Evolutionary conservation across 2,797 vertebrate genomes (phyloP).

Genomic region (Parambassis ranga): DNA sequence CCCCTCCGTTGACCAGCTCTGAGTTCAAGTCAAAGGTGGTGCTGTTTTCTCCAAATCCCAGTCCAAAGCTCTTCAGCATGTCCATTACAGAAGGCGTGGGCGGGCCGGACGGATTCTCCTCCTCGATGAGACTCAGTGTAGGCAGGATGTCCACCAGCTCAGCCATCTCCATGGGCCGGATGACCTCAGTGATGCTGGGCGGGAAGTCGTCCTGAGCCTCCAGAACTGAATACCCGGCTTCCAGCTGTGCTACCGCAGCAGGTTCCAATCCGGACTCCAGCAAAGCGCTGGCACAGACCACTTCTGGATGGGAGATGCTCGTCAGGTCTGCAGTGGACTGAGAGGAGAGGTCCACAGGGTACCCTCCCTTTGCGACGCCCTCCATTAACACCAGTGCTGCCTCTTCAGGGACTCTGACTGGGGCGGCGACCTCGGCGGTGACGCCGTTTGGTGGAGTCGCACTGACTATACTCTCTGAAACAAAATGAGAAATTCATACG

Average conservation of each 20-base stretch:
- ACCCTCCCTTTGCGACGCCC: constrained; percentile 69
- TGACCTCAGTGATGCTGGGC: constrained; percentile 64
- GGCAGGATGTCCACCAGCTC: constrained; percentile 72
- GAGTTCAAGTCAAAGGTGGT: constrained; percentile 41
- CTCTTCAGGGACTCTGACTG: constrained; percentile 25
- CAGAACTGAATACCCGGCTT: constrained; percentile 32
- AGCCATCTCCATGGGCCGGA: constrained; percentile 66
- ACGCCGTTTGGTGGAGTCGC: constrained; percentile 18
- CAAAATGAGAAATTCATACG: accelerated
- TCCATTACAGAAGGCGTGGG: constrained; percentile 55
- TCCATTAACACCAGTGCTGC: constrained; percentile 27
- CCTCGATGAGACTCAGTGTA: constrained; percentile 64
- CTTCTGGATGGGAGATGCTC: constrained; percentile 37
- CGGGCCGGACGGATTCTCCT: constrained; percentile 43
- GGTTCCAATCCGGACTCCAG: constrained; percentile 48
- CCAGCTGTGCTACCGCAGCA: constrained; percentile 42
- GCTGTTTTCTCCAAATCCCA: constrained; percentile 50
- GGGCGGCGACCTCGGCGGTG: constrained; percentile 22
- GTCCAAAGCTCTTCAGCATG: constrained; percentile 63
- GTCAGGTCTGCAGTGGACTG: constrained; percentile 53
- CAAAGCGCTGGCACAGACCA: constrained; percentile 28
- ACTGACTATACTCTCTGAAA: constrained; percentile 46
- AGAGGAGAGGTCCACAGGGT: constrained; percentile 65
- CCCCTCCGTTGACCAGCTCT: constrained; percentile 11
- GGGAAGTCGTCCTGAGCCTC: constrained; percentile 35